A percentile compares a stretch with the other conserved stretches of the same genome.
Evolutionary conservation across 1,140 invertebrate species (phyloP).

Genomic region (Drosophila baimaii): DNA sequence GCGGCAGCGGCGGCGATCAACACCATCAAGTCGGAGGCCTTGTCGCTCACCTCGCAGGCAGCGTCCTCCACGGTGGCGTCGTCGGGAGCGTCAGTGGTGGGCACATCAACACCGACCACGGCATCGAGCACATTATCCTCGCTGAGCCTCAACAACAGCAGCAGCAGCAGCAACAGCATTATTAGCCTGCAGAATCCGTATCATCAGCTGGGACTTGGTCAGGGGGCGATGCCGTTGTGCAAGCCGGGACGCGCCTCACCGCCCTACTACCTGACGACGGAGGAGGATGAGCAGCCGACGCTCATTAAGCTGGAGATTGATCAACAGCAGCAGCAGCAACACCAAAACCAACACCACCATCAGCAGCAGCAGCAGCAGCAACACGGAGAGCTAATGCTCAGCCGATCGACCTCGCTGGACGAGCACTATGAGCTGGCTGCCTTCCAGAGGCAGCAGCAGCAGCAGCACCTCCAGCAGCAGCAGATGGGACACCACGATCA

Average conservation of each 20-base stretch:
- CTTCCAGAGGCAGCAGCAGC: conserved; percentile 66
- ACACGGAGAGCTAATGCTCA: conserved; percentile 66
- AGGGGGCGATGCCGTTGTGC: conserved; percentile 60
- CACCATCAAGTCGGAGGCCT: conserved; percentile 64
- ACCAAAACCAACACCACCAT: conserved; percentile 48
- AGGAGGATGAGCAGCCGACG: conserved; percentile 44
- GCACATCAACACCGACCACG: conserved; percentile 67
- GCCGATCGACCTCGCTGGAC: conserved; percentile 63
- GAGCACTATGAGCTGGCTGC: conserved; percentile 70
- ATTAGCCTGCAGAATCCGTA: conserved; percentile 72
- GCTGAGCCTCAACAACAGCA: conserved; percentile 55
- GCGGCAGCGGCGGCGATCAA: conserved; percentile 49
- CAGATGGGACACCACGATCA: conserved; percentile 60
- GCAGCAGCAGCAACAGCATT: conserved; percentile 54
- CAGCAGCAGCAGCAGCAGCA: conserved; percentile 54
- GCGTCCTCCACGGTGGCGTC: conserved; percentile 37
- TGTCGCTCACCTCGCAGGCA: conserved; percentile 41
- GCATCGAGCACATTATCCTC: conserved; percentile 76
- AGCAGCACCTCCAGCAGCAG: conserved; percentile 59
- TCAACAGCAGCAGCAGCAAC: conserved; percentile 50
- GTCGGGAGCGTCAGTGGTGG: neutral
- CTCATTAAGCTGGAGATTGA: conserved; percentile 67
- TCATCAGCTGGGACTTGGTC: conserved; percentile 62
- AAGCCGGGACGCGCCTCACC: conserved; percentile 50
- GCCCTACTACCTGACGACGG: conserved; percentile 59